phyloP scores from a whole-genome alignment of 2,113 vertebrate species.

The Pampusana beccarii region DNA sequence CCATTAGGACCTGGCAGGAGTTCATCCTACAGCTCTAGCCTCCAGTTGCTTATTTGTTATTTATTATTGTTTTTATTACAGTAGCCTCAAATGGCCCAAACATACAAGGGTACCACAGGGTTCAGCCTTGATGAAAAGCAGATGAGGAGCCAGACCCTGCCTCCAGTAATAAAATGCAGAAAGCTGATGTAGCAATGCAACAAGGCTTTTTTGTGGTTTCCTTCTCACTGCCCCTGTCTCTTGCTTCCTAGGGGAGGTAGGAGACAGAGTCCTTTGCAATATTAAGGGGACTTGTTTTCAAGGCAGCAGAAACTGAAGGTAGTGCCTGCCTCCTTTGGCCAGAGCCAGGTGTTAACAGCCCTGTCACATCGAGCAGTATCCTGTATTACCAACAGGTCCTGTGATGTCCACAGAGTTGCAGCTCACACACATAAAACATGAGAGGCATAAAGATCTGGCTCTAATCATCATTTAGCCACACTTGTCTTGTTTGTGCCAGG shows the following conservation, averaged over 20 bases:
- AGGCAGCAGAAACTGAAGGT: not conserved
- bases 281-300: not conserved
- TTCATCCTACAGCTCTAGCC: not conserved
- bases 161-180: conserved; percentile 49
- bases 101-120: conserved; percentile 41
- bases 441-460: not conserved
- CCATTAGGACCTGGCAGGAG: not conserved
- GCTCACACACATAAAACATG: not conserved
- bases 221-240: conserved; percentile 6
- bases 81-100: conserved; percentile 31
- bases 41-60: conserved; percentile 25
- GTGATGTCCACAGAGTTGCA: not conserved
- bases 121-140: conserved; percentile 55
- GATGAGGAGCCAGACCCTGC: conserved; percentile 58
- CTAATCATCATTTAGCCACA: not conserved
- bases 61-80: conserved; percentile 47
- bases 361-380: not conserved
- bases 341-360: not conserved
- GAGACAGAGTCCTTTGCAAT: conserved; percentile 10
- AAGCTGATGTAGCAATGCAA: conserved; percentile 55
- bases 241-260: conserved; percentile 26
- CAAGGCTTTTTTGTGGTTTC: conserved; percentile 65
- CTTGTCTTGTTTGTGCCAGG: not conserved
- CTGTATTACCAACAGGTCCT: not conserved
- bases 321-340: not conserved